Evolutionary conservation across 1,140 invertebrate species (phyloP).

Genomic region (Ephestia elutella): DNA sequence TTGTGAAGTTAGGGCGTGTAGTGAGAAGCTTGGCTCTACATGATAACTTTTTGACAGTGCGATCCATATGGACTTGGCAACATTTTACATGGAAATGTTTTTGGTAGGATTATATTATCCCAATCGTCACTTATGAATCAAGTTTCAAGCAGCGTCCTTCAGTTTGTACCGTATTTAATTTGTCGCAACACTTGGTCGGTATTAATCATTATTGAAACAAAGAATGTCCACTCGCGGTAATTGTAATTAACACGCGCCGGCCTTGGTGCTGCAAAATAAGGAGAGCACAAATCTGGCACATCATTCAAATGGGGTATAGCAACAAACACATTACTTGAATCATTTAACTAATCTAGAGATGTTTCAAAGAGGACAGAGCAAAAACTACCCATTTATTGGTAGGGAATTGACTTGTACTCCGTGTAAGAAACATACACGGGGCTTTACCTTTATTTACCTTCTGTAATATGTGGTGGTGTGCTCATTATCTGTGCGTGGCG

Average conservation of each 20-base stretch:
- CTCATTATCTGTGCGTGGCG: conserved; percentile 55
- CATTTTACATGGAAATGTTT: too few relatives aligned
- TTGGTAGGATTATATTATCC: too few relatives aligned
- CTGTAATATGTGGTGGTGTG: conserved; percentile 9
- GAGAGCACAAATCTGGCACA: not conserved
- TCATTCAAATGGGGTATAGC: not conserved
- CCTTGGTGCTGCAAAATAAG: conserved; percentile 35
- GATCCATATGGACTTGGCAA: too few relatives aligned
- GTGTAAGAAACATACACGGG: too few relatives aligned
- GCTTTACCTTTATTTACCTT: not conserved
- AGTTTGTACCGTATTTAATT: not conserved
- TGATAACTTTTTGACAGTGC: too few relatives aligned
- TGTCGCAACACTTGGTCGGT: conserved; percentile 51
- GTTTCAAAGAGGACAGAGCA: too few relatives aligned
- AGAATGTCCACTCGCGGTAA: conserved; percentile 71
- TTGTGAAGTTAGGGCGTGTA: too few relatives aligned
- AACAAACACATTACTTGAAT: not conserved
- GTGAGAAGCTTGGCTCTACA: too few relatives aligned
- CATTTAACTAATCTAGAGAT: too few relatives aligned
- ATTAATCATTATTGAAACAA: conserved; percentile 71
- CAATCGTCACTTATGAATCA: not conserved
- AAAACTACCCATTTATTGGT: too few relatives aligned
- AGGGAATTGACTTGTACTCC: too few relatives aligned
- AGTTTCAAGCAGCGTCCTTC: not conserved
- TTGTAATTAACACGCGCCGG: conserved; percentile 68